Evolutionary conservation across 2,113 vertebrate genomes (phyloP).

Genomic region (Origma solitaria): DNA sequence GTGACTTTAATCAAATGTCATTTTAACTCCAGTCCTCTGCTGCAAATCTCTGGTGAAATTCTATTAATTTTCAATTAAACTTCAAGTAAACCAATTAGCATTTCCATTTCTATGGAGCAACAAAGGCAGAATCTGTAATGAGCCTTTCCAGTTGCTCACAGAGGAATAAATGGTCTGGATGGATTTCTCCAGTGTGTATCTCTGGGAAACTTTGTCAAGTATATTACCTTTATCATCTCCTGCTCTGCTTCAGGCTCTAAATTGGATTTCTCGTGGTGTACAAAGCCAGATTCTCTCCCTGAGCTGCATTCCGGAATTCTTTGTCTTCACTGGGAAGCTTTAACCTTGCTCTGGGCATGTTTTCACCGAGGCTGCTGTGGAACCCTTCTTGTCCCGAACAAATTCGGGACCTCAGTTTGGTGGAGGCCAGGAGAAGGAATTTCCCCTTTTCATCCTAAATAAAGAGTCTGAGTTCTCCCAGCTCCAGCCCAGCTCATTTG

Average conservation of each 20-base stretch:
- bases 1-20: constrained; percentile 64
- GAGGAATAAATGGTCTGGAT: constrained; percentile 58
- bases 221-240: constrained; percentile 35
- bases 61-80: constrained; percentile 75
- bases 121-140: constrained; percentile 69
- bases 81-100: constrained; percentile 73
- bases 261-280: neutral
- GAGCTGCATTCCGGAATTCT: neutral
- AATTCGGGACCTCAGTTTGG: neutral
- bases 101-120: constrained; percentile 66
- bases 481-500: neutral
- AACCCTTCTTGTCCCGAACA: neutral
- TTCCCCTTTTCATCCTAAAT: neutral
- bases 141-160: constrained; percentile 38
- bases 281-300: neutral
- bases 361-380: neutral
- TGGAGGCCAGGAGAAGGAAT: neutral
- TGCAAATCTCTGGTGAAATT: constrained; percentile 66
- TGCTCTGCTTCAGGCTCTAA: neutral
- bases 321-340: neutral
- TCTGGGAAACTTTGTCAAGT: constrained; percentile 3
- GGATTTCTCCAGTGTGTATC: constrained; percentile 12
- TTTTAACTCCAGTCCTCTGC: constrained; percentile 49
- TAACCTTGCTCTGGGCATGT: neutral
- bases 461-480: neutral